A percentile compares a stretch with the other conserved stretches of the same genome.
Conservation (phyloP, 2,113 vertebrate genomes). For the Lepidothrix coronata region DNA sequence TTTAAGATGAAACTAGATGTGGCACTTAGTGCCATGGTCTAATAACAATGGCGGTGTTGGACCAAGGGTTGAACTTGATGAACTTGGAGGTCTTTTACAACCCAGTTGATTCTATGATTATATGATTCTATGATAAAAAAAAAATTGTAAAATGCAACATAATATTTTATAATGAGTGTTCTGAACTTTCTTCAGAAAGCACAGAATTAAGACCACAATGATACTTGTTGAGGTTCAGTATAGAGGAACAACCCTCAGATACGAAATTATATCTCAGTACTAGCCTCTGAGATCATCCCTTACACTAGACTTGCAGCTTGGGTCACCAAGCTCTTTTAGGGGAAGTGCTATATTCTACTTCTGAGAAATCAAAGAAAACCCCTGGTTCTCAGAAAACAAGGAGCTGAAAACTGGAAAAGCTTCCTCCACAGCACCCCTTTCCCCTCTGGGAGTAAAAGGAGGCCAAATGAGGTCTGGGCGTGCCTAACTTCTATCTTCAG, state of each 20-base stretch:
- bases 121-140: no score
- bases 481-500: background rate
- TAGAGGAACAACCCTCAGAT: background rate
- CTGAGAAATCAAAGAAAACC: background rate
- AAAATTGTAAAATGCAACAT: background rate
- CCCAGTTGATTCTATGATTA: no score
- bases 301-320: fast-evolving
- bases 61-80: no score
- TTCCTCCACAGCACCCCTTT: background rate
- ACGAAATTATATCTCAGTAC: background rate
- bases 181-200: background rate
- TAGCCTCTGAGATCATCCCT: background rate
- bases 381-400: background rate
- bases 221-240: background rate
- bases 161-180: background rate
- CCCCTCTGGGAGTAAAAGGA: fast-evolving
- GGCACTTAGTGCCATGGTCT: no score
- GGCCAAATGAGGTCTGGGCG: background rate
- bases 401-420: background rate
- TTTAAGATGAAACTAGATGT: no score
- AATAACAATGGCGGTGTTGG: no score
- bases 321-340: background rate
- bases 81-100: no score
- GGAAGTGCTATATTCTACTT: background rate
- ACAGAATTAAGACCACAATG: background rate